These are phyloP conservation scores for Spodoptera frugiperda DNA, from an alignment of 1,140 invertebrate species.

Conservation along the genomic window DNA sequence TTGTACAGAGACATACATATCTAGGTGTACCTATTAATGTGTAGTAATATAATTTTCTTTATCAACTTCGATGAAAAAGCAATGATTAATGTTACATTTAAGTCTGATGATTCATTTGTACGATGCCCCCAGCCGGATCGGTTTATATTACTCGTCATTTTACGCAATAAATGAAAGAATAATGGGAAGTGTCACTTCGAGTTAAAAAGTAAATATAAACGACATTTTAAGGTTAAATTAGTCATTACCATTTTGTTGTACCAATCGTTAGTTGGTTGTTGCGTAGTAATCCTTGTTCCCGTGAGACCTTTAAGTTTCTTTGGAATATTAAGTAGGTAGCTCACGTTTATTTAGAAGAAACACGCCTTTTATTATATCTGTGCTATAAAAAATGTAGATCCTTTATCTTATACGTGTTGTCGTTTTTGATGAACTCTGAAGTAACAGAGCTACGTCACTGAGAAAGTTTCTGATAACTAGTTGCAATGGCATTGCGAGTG, in stretches of 20 bases:
- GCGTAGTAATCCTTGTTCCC: constrained; percentile 21
- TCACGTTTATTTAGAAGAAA: not conserved
- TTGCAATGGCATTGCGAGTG: not conserved
- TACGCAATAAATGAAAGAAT: constrained; percentile 1
- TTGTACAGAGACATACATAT: constrained; percentile 36
- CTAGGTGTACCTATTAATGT: constrained; percentile 17
- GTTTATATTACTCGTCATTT: constrained; percentile 30
- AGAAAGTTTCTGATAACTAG: not conserved
- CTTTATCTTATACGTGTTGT: not conserved
- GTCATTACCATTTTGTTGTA: not conserved
- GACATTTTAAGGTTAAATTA: too few species aligned
- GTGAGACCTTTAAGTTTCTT: constrained; percentile 15
- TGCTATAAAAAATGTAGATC: too few species aligned
- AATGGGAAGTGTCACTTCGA: too few species aligned
- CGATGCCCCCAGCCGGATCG: constrained; percentile 32
- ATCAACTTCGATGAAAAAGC: constrained; percentile 50
- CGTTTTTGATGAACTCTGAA: not conserved
- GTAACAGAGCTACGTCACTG: not conserved
- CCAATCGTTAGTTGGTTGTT: too few species aligned
- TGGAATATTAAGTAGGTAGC: constrained; percentile 14
- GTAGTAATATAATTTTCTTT: constrained; percentile 41
- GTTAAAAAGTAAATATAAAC: too few species aligned
- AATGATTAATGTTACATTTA: constrained; percentile 50
- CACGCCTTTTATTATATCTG: not conserved
- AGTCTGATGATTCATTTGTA: constrained; percentile 50